Percentiles rank a stretch among this genome's conserved stretches.
Conservation (phyloP, 2,888 invertebrate genomes). For the Coenonympha glycerion region DNA sequence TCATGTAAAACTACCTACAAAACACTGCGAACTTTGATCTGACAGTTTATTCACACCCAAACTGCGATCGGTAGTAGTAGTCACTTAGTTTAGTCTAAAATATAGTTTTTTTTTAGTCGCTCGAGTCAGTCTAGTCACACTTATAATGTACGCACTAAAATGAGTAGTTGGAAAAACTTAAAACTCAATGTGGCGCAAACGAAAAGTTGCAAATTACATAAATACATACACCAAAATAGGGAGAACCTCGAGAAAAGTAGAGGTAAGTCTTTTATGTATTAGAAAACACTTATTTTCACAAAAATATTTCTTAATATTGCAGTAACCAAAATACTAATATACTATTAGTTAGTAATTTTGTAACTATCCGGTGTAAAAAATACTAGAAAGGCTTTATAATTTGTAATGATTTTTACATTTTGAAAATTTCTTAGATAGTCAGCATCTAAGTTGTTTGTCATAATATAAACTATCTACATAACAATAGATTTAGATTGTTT, state of each 20-base stretch:
- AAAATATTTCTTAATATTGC: too few relatives aligned
- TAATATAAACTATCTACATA: too few relatives aligned
- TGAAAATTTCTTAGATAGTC: too few relatives aligned
- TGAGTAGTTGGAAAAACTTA: conserved; percentile 62
- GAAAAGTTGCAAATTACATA: conserved; percentile 19
- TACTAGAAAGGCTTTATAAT: too few relatives aligned
- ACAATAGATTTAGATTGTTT: too few relatives aligned
- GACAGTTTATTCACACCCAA: conserved; percentile 30
- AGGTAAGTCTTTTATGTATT: conserved; percentile 42
- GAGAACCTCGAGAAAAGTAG: conserved; percentile 38
- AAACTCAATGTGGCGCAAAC: conserved; percentile 47
- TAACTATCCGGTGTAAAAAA: too few relatives aligned
- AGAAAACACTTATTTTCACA: too few relatives aligned
- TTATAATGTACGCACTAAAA: conserved; percentile 32
- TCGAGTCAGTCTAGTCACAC: conserved; percentile 12
- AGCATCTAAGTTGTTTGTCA: too few relatives aligned
- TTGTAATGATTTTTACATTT: too few relatives aligned
- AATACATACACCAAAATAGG: conserved; percentile 7
- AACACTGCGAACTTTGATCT: conserved; percentile 25
- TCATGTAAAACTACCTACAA: conserved; percentile 34
- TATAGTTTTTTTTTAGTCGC: conserved; percentile 15
- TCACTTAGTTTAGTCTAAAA: conserved; percentile 15
- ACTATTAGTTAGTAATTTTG: too few relatives aligned
- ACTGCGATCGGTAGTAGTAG: conserved; percentile 23
- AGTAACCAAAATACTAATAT: too few relatives aligned